Evolutionary conservation across 2,888 invertebrate species (phyloP).

Genomic region (Anticlea derivata): DNA sequence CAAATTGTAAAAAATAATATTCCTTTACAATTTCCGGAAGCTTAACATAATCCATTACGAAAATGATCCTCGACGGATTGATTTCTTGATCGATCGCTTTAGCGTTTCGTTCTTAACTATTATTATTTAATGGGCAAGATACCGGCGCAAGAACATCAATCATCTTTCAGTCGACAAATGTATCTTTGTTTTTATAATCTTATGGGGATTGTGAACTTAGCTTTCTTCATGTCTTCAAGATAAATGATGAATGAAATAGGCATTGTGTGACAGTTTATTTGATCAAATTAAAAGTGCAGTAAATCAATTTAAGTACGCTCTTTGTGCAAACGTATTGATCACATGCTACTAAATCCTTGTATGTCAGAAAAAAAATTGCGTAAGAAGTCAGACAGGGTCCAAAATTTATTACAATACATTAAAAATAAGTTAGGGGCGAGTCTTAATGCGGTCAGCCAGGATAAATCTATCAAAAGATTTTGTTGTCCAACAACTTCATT

Average conservation of each 20-base stretch:
- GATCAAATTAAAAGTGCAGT: slow-evolving; percentile 7
- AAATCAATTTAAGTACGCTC: slow-evolving; percentile 11
- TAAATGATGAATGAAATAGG: slow-evolving; percentile 45
- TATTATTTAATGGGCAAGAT: slow-evolving; percentile 81
- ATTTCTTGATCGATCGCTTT: slow-evolving; percentile 79
- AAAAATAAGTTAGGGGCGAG: slow-evolving; percentile 75
- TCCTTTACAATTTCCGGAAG: slow-evolving; percentile 66
- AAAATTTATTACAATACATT: slow-evolving; percentile 76
- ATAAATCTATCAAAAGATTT: slow-evolving; percentile 84
- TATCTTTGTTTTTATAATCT: slow-evolving; percentile 61
- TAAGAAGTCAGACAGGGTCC: slow-evolving; percentile 57
- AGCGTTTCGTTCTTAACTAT: slow-evolving; percentile 71
- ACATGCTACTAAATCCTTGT: slow-evolving; percentile 17
- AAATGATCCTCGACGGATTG: slow-evolving; percentile 70
- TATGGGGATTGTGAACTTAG: slow-evolving; percentile 52
- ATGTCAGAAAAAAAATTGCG: slow-evolving; percentile 42
- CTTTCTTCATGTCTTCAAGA: slow-evolving; percentile 54
- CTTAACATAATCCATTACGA: slow-evolving; percentile 73
- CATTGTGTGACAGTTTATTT: slow-evolving; percentile 1
- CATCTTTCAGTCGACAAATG: slow-evolving; percentile 73
- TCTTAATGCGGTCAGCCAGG: slow-evolving; percentile 81
- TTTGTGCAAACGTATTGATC: slow-evolving; percentile 19
- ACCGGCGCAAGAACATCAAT: slow-evolving; percentile 70
- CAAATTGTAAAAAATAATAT: slow-evolving; percentile 36
- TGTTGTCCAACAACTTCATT: slow-evolving; percentile 84